These are phyloP conservation scores for Bathynomus jamesi DNA, from an alignment of 1,140 invertebrate genomes.

Conservation along the genomic window DNA sequence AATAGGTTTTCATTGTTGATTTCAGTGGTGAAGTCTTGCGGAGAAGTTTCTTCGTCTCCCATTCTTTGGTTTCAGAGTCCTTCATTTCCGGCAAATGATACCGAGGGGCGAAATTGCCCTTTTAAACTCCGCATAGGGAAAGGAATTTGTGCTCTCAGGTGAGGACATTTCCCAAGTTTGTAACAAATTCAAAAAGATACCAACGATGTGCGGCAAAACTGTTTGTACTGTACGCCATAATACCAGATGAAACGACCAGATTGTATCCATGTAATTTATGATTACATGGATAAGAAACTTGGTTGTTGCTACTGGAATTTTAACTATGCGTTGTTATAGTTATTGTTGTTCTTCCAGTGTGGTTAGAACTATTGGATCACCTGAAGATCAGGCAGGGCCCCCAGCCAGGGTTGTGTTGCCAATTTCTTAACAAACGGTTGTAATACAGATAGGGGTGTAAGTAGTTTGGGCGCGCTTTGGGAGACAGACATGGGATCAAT, in stretches of 20 bases:
- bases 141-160: conserved; percentile 13
- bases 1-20: too few species aligned
- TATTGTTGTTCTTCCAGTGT: neutral
- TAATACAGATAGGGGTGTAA: too few species aligned
- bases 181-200: neutral
- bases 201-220: neutral
- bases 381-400: too few species aligned
- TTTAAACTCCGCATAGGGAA: neutral
- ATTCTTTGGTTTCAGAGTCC: conserved; percentile 6
- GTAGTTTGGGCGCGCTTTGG: too few species aligned
- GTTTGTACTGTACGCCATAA: neutral
- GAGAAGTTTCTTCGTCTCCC: neutral
- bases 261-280: neutral
- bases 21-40: conserved; percentile 13
- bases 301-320: neutral
- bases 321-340: neutral
- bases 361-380: too few species aligned
- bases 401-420: too few species aligned
- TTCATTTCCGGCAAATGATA: conserved; percentile 3
- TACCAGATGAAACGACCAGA: neutral
- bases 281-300: neutral
- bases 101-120: neutral
- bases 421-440: too few species aligned
- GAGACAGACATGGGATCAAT: too few species aligned
- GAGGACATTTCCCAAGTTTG: neutral